phyloP scores from a whole-genome alignment of 2,888 invertebrate genomes.

The Drosophila ezoana region DNA sequence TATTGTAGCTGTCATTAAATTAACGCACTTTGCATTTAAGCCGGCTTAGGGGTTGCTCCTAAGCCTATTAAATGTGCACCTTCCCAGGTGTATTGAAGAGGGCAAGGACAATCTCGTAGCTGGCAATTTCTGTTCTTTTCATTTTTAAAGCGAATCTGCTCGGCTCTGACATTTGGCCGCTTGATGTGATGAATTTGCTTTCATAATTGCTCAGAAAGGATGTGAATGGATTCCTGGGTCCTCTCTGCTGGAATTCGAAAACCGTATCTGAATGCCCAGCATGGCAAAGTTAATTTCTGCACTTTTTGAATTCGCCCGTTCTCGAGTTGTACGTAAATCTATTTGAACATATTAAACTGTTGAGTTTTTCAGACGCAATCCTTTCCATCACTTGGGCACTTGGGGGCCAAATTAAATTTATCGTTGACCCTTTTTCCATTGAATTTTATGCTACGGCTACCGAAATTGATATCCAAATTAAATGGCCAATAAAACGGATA shows the following conservation, averaged over 20 bases:
- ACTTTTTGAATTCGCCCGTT: background rate
- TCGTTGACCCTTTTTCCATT: constrained; percentile 24
- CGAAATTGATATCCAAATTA: constrained; percentile 27
- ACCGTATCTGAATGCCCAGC: background rate
- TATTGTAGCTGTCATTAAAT: constrained; percentile 59
- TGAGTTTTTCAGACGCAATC: background rate
- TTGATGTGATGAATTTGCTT: constrained; percentile 22
- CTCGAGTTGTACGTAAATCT: background rate
- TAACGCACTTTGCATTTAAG: constrained; percentile 71
- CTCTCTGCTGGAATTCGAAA: background rate
- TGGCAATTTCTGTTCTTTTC: constrained; percentile 15
- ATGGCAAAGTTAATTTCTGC: background rate
- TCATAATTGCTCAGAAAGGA: constrained; percentile 14
- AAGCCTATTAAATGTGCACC: constrained; percentile 63
- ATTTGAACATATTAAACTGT: background rate
- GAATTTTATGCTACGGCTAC: constrained; percentile 12
- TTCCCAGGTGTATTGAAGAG: constrained; percentile 18
- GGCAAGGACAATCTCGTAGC: background rate
- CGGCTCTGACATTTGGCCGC: background rate
- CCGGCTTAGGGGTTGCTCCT: constrained; percentile 47
- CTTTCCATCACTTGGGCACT: background rate
- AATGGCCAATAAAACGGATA: constrained; percentile 25
- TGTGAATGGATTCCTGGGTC: constrained; percentile 5
- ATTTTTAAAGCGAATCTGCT: background rate
- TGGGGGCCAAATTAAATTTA: constrained; percentile 20